Evolutionary conservation across 2,888 invertebrate species (phyloP).

Genomic region (Lasiommata megera): DNA sequence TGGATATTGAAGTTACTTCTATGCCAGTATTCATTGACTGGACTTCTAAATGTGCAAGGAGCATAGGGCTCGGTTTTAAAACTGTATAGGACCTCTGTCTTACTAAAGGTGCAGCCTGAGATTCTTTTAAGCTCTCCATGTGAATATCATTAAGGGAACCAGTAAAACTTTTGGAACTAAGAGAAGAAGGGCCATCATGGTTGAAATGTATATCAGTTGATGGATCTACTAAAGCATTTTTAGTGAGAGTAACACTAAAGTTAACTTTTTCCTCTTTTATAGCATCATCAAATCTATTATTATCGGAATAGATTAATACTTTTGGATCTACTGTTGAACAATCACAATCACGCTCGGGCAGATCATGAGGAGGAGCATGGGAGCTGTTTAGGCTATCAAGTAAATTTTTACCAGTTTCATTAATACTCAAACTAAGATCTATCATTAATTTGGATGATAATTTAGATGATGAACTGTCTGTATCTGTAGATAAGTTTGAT

Average conservation of each 20-base stretch:
- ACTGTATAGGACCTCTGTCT: slow-evolving; percentile 90
- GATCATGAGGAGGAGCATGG: slow-evolving; percentile 41
- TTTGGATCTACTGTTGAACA: slow-evolving; percentile 29
- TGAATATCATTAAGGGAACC: slow-evolving; percentile 73
- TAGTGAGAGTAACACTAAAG: slow-evolving; percentile 42
- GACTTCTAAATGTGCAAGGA: slow-evolving; percentile 84
- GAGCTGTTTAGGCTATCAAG: slow-evolving; percentile 34
- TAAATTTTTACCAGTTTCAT: slow-evolving; percentile 43
- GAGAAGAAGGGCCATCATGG: slow-evolving; percentile 54
- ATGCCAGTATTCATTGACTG: slow-evolving; percentile 70
- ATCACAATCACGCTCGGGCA: slow-evolving; percentile 64
- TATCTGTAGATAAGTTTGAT: slow-evolving; percentile 39
- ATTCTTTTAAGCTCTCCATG: slow-evolving; percentile 51
- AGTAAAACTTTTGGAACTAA: slow-evolving; percentile 65
- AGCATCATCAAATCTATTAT: slow-evolving; percentile 35
- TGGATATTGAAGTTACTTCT: slow-evolving; percentile 72
- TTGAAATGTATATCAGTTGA: slow-evolving; percentile 39
- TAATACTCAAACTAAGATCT: slow-evolving; percentile 58
- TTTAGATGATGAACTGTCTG: slow-evolving; percentile 33
- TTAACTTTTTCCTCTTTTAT: slow-evolving; percentile 37
- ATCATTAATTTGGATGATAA: slow-evolving; percentile 51
- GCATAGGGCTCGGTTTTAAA: slow-evolving; percentile 87
- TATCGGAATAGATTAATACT: slow-evolving; percentile 17
- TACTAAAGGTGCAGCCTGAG: slow-evolving; percentile 63
- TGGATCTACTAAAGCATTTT: slow-evolving; percentile 40